Evolutionary conservation across 2,113 vertebrate species (phyloP).

Genomic region (Amblyopsis rosae): DNA sequence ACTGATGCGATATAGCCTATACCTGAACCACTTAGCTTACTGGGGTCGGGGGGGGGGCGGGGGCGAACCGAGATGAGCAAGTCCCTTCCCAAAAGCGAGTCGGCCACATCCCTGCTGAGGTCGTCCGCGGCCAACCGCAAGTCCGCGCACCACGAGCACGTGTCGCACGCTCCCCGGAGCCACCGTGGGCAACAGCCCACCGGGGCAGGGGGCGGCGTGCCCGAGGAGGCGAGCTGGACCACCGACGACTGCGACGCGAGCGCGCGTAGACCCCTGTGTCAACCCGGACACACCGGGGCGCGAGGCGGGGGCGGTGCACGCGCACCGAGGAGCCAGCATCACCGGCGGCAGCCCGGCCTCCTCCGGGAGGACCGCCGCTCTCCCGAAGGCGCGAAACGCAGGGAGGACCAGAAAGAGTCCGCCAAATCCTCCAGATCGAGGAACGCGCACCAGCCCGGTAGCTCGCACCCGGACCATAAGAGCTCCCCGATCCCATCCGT

Average conservation of each 20-base stretch:
- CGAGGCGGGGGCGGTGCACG: slow-evolving; percentile 63
- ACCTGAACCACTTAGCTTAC: slow-evolving; percentile 50
- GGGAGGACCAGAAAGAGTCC: slow-evolving; percentile 50
- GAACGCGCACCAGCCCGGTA: slow-evolving; percentile 47
- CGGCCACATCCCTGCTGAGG: slow-evolving; percentile 84
- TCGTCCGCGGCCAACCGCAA: slow-evolving; percentile 63
- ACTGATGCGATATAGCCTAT: slow-evolving; percentile 17
- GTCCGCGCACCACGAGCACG: slow-evolving; percentile 55
- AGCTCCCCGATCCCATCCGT: slow-evolving; percentile 59
- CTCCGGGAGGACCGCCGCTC: slow-evolving; percentile 39
- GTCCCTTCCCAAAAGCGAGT: slow-evolving; percentile 87
- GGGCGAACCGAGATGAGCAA: slow-evolving; percentile 80
- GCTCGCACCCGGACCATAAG: slow-evolving; percentile 44
- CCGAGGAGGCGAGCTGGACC: slow-evolving; percentile 57
- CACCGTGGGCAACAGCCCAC: slow-evolving; percentile 46
- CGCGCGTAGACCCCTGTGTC: slow-evolving; percentile 88
- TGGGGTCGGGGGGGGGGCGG: neutral
- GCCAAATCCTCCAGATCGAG: slow-evolving; percentile 59
- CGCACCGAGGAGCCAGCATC: slow-evolving; percentile 49
- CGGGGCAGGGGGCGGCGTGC: slow-evolving; percentile 51
- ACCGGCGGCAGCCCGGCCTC: slow-evolving; percentile 34
- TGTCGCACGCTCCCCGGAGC: slow-evolving; percentile 47
- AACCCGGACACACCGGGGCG: slow-evolving; percentile 71
- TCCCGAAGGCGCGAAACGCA: slow-evolving; percentile 47
- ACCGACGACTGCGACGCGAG: slow-evolving; percentile 81